These are phyloP conservation scores for Eptatretus atami DNA, from an alignment of 2,797 vertebrate species.

Conservation along the genomic window DNA sequence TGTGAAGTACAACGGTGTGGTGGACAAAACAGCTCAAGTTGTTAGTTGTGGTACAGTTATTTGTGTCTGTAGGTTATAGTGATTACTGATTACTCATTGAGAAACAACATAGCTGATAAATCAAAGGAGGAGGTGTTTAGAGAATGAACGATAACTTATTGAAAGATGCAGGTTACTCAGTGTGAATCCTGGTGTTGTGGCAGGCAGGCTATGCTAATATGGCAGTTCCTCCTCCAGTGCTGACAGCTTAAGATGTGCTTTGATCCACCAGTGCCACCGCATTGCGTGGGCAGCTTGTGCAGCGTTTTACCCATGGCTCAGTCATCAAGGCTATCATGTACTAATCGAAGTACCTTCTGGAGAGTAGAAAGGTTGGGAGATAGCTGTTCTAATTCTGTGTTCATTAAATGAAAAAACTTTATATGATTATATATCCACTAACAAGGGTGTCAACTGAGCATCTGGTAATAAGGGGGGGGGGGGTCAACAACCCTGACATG, in stretches of 20 bases:
- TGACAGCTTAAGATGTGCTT: slow-evolving; percentile 72
- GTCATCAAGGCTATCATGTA: slow-evolving; percentile 95
- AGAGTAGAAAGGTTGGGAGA: slow-evolving; percentile 35
- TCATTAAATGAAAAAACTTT: background rate
- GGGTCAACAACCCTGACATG: background rate
- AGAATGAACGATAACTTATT: no score
- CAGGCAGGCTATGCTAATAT: slow-evolving; percentile 50
- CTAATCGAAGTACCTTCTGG: slow-evolving; percentile 87
- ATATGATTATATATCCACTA: background rate
- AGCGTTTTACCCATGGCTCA: slow-evolving; percentile 50
- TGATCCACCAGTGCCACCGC: slow-evolving; percentile 46
- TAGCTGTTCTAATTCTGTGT: background rate
- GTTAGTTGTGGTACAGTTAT: no score
- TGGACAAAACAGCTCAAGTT: no score
- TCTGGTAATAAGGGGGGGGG: slow-evolving; percentile 1
- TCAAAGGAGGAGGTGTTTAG: no score
- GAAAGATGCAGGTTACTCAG: no score
- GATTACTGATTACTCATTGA: no score
- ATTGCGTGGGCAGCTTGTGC: slow-evolving; percentile 75
- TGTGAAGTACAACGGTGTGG: no score
- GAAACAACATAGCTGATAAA: no score
- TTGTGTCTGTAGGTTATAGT: no score
- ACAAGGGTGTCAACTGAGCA: background rate
- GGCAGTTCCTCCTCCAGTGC: slow-evolving; percentile 41
- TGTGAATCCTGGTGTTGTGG: slow-evolving; percentile 9